phyloP scores from a whole-genome alignment of 2,113 vertebrate species.

The Hippocampus zosterae region DNA sequence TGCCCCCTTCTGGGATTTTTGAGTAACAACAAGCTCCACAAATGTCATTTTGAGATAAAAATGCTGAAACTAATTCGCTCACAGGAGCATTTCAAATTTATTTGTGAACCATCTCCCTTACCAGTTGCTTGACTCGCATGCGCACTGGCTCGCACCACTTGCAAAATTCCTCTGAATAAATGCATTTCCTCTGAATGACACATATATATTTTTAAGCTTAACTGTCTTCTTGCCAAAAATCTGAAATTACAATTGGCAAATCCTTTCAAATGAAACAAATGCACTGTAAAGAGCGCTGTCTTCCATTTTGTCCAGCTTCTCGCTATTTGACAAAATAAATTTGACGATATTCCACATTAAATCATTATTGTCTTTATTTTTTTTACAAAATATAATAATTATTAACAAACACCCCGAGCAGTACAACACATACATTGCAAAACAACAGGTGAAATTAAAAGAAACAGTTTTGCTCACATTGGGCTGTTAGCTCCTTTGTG shows the following conservation, averaged over 20 bases:
- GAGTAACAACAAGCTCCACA: not conserved
- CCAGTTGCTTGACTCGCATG: not conserved
- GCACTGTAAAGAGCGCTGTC: not conserved
- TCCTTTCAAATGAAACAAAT: not conserved
- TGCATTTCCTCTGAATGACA: not conserved
- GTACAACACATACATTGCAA: constrained; percentile 53
- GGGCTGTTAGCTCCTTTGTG: constrained; percentile 14
- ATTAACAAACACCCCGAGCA: constrained; percentile 40
- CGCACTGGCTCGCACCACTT: not conserved
- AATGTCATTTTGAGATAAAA: not conserved
- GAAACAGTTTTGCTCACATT: constrained; percentile 17
- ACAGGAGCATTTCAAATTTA: not conserved
- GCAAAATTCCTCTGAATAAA: not conserved
- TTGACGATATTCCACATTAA: constrained; percentile 25
- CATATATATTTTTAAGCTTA: not conserved
- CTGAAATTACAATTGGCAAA: not conserved
- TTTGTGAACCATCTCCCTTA: not conserved
- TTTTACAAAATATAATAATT: constrained; percentile 69
- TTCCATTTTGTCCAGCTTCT: not conserved
- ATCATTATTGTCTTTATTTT: not conserved
- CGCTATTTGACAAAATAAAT: not conserved
- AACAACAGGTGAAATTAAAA: constrained; percentile 24
- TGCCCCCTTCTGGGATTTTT: not conserved
- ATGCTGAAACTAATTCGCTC: not conserved
- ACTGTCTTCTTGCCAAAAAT: not conserved